Base-by-base conservation (phyloP, 2,113 vertebrate species). In the Pomatostomus ruficeps region DNA sequence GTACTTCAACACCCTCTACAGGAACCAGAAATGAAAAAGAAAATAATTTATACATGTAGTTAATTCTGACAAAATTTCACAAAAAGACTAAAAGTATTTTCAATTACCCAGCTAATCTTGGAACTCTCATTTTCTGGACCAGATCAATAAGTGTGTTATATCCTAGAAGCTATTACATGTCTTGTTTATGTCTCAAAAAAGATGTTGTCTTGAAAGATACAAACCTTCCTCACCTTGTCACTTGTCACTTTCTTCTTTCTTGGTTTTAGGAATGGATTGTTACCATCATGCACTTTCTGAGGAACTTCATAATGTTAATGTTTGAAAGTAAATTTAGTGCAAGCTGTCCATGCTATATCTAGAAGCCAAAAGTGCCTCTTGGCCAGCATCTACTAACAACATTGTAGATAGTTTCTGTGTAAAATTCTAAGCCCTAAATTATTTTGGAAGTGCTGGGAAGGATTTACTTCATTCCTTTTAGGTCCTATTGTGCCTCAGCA, bases 1-100 rank as follows among this genome's bases (percentile, higher is more conserved):
- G 66, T 68, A 61, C 81, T 94, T 93, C 51, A 80, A 92, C 91
- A 94, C 89, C 94, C 74, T 94, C 94, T 96, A 62, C 85, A 95
- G 94, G 96, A 89, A 65, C 8, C 8, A 88, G n/a, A 88, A 95
- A 73, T 48, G 0, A 46, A 87, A 68, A 87, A 66, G 7, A 55
- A 90, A 92, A 31, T 43, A 46, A 70, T 40, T 76, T 55, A 36
- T 9, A 55, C 14, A 14, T 71, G 14, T 29, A 49, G 19, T 49
- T 88, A 66, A 35, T 83, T 88, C 38, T 68, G 68, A 35, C 18
- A 5, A 5, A 91, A 49, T 51, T 54, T 28, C 86, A 43, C 49
- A 91, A 52, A 76, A 36, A 45, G 1, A 48, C 33, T 36, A 57
- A 76, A 91, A 18, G 1, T 0, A 31, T 48, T 78, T 45, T 51